A percentile compares a stretch with the other conserved stretches of the same genome.
These are phyloP conservation scores for Gadopsis marmoratus DNA, from an alignment of 2,797 vertebrate genomes.

Conservation along the genomic window DNA sequence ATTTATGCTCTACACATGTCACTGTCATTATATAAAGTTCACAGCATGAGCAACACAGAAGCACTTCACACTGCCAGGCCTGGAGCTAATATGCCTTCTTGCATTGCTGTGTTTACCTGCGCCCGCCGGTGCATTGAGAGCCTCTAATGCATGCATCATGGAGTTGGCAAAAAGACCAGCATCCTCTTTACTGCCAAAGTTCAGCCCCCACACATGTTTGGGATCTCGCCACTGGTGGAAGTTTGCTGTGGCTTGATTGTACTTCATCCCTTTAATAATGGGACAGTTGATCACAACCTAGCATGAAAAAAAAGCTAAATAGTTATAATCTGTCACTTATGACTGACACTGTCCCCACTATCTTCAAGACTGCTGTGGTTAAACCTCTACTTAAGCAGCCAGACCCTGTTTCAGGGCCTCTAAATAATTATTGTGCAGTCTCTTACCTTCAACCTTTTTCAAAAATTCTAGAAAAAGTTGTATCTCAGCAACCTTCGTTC, in stretches of 20 bases:
- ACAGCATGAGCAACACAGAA: neutral
- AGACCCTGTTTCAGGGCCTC: too few relatives aligned
- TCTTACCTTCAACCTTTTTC: too few relatives aligned
- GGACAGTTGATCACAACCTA: slow-evolving; percentile 94
- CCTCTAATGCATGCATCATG: slow-evolving; percentile 75
- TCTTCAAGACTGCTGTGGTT: too few relatives aligned
- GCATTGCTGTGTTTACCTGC: slow-evolving; percentile 53
- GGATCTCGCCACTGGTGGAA: slow-evolving; percentile 92
- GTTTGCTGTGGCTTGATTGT: slow-evolving; percentile 90
- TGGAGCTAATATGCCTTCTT: neutral
- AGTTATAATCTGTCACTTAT: too few relatives aligned
- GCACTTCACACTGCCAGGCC: too few relatives aligned
- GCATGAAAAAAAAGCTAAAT: neutral
- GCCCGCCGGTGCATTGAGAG: slow-evolving; percentile 49
- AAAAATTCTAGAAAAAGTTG: too few relatives aligned
- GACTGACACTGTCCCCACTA: too few relatives aligned
- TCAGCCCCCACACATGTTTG: slow-evolving; percentile 92
- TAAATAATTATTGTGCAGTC: too few relatives aligned
- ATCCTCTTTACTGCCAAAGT: slow-evolving; percentile 89
- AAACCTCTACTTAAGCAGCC: too few relatives aligned
- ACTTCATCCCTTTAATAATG: slow-evolving; percentile 88
- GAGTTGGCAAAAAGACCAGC: slow-evolving; percentile 82
- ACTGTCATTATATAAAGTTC: neutral
- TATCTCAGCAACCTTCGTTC: too few relatives aligned
- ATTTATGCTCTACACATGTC: neutral